Conservation (phyloP, 2,888 invertebrate genomes). For the Epistrophella euchroma region DNA sequence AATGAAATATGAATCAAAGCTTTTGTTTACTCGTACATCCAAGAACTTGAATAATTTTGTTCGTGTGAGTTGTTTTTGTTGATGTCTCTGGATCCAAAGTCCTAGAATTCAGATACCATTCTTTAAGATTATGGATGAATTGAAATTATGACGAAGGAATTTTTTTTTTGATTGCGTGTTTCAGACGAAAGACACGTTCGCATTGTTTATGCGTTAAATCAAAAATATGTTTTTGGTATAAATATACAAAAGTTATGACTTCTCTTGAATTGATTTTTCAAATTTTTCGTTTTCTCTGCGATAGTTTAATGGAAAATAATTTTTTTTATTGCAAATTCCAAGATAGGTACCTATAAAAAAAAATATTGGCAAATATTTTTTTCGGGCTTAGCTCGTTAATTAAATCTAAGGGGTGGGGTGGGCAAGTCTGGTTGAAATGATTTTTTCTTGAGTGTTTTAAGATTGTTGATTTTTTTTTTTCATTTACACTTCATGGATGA, state of each 20-base stretch:
- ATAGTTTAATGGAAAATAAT: background rate
- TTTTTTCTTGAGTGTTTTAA: constrained; percentile 52
- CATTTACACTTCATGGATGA: background rate
- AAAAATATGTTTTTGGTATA: constrained; percentile 72
- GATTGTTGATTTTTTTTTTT: background rate
- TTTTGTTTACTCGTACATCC: constrained; percentile 62
- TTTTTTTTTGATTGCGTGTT: constrained; percentile 66
- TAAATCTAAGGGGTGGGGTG: background rate
- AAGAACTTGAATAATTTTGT: constrained; percentile 61
- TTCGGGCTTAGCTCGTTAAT: constrained; percentile 62
- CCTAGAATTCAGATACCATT: constrained; percentile 30
- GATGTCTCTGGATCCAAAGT: constrained; percentile 23
- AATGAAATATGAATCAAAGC: constrained; percentile 48
- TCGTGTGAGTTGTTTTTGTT: constrained; percentile 2
- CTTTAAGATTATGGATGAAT: constrained; percentile 20
- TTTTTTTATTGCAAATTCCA: background rate
- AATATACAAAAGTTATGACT: constrained; percentile 68
- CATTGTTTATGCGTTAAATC: constrained; percentile 73
- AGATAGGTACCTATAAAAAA: too few relatives aligned
- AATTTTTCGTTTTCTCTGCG: background rate
- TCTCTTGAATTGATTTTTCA: constrained; percentile 52
- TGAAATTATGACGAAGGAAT: constrained; percentile 32
- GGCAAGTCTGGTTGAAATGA: background rate
- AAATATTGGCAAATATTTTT: constrained; percentile 44
- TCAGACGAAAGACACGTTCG: constrained; percentile 70